phyloP scores from a whole-genome alignment of 2,113 vertebrate genomes.

The Euleptes europaea region DNA sequence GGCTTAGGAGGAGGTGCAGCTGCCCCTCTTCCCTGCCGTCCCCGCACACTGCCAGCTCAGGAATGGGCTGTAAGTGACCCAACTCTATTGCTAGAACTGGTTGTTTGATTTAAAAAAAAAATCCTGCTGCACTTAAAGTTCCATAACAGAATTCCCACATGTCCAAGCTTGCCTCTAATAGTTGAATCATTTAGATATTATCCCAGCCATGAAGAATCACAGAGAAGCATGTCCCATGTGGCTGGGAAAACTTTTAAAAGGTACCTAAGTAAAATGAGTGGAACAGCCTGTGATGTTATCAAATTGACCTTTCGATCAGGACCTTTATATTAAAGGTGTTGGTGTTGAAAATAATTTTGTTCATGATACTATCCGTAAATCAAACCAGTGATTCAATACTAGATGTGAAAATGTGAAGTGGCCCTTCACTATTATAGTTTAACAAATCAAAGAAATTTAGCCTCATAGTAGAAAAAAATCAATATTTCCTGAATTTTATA shows the following conservation, averaged over 20 bases:
- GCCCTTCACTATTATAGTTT: background rate
- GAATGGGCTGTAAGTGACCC: too few species aligned
- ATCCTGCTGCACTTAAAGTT: too few species aligned
- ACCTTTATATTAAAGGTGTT: background rate
- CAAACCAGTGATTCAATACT: conserved; percentile 1
- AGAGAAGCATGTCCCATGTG: background rate
- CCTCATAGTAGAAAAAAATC: background rate
- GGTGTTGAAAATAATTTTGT: background rate
- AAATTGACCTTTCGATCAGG: background rate
- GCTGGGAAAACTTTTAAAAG: background rate
- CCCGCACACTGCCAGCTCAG: too few species aligned
- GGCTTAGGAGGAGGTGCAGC: too few species aligned
- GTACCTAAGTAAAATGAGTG: background rate
- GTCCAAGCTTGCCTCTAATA: too few species aligned
- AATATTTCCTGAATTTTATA: background rate
- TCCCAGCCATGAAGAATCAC: background rate
- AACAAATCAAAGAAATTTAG: conserved; percentile 8
- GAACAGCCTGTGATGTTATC: background rate
- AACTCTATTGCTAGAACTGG: too few species aligned
- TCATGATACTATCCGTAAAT: background rate
- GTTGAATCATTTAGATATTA: background rate
- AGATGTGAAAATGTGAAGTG: background rate
- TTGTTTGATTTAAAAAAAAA: too few species aligned
- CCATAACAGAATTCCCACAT: too few species aligned
- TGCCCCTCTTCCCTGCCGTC: too few species aligned